Conservation (phyloP, 2,113 vertebrate genomes). For the Phaetusa simplex region DNA sequence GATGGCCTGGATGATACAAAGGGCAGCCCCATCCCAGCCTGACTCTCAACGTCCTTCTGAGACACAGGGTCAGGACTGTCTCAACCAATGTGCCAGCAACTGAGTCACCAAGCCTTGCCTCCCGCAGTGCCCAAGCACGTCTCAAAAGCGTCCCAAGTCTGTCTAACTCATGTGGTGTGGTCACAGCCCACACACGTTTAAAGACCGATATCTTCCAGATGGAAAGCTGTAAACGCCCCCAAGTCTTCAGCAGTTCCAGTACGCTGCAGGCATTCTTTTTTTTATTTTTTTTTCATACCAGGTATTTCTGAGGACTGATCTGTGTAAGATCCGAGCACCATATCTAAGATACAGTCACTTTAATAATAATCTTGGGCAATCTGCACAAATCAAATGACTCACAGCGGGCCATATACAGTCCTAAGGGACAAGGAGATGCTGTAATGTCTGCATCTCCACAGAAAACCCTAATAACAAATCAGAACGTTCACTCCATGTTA, state of each 20-base stretch:
- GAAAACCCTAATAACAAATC: not conserved
- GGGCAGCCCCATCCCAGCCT: not conserved
- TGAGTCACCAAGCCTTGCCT: not conserved
- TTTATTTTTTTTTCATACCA: not conserved
- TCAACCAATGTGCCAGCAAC: not conserved
- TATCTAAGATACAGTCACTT: not conserved
- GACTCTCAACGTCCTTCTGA: not conserved
- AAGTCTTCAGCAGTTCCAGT: not conserved
- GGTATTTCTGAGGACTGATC: not conserved
- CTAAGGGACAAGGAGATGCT: not conserved
- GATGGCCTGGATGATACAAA: accelerated
- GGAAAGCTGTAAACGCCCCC: not conserved
- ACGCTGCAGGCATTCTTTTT: not conserved
- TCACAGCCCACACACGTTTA: not conserved
- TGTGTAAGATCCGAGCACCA: not conserved
- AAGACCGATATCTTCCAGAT: not conserved
- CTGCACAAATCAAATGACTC: not conserved
- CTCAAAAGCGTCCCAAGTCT: not conserved
- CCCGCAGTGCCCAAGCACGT: not conserved
- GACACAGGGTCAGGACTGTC: not conserved
- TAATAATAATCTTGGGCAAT: not conserved
- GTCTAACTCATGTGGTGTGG: not conserved
- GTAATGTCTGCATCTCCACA: constrained; percentile 22
- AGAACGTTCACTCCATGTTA: not conserved
- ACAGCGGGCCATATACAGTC: not conserved